These are phyloP conservation scores for Sylvicola cinctus DNA, from an alignment of 2,888 invertebrate species.

Conservation along the genomic window DNA sequence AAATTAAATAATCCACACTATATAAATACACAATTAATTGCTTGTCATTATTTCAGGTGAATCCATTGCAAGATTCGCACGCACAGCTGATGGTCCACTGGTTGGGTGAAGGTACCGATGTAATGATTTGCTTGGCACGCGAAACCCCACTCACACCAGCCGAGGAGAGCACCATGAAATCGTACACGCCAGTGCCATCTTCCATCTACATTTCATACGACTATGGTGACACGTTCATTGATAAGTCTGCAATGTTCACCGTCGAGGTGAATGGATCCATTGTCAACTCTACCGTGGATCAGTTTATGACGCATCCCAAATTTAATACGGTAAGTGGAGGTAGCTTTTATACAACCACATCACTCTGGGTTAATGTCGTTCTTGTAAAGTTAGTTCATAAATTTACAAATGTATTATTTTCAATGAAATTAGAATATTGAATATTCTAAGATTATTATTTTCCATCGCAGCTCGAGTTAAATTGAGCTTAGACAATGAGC, in stretches of 20 bases:
- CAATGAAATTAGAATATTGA: too few species aligned
- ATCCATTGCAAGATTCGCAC: slow-evolving; percentile 62
- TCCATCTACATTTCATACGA: slow-evolving; percentile 62
- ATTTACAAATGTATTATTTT: too few species aligned
- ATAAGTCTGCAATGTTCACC: slow-evolving; percentile 47
- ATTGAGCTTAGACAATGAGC: too few species aligned
- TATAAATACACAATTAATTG: too few species aligned
- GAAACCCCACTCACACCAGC: slow-evolving; percentile 34
- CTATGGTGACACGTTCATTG: slow-evolving; percentile 61
- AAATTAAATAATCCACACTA: too few species aligned
- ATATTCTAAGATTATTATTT: too few species aligned
- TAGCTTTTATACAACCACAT: too few species aligned
- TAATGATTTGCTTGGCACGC: slow-evolving; percentile 67
- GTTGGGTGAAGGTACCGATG: slow-evolving; percentile 73
- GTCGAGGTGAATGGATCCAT: slow-evolving; percentile 30
- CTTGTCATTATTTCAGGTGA: slow-evolving; percentile 56
- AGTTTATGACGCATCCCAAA: slow-evolving; percentile 68
- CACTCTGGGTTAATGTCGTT: too few species aligned
- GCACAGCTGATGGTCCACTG: slow-evolving; percentile 82
- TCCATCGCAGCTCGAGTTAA: too few species aligned
- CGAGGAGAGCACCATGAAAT: slow-evolving; percentile 14
- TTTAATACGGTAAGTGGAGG: slow-evolving; percentile 50
- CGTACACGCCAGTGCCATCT: slow-evolving; percentile 47
- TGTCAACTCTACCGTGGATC: slow-evolving; percentile 51
- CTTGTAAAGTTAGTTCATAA: too few species aligned